Conservation (phyloP, 2,113 vertebrate genomes). For the Alethe castanea region DNA sequence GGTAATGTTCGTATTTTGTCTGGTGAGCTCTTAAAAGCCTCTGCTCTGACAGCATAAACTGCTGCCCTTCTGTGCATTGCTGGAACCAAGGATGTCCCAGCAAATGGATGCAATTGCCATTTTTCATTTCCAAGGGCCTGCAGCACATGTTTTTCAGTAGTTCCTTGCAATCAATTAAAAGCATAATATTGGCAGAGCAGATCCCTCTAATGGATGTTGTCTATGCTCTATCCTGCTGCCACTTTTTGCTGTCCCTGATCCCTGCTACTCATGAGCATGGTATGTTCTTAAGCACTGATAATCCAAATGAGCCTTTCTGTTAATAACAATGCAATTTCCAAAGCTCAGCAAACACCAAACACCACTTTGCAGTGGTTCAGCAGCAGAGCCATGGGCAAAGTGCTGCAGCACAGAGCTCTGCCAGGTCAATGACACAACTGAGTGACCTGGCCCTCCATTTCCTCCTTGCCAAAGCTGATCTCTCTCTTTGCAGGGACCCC, state of each 20-base stretch:
- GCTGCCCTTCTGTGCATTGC: neutral
- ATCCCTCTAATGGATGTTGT: neutral
- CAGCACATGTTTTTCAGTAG: neutral
- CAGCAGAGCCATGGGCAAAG: neutral
- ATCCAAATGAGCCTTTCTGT: neutral
- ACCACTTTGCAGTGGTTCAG: accelerated
- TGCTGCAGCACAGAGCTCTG: neutral
- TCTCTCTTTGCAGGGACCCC: constrained; percentile 78
- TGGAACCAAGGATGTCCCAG: neutral
- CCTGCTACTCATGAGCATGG: accelerated
- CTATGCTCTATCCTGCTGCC: accelerated
- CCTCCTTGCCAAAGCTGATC: neutral
- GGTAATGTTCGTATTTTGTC: accelerated
- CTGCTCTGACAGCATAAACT: neutral
- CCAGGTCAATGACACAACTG: accelerated
- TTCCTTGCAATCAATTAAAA: neutral
- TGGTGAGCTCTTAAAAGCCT: neutral
- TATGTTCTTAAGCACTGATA: neutral
- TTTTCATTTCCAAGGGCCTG: neutral
- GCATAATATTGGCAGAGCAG: accelerated
- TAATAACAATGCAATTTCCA: neutral
- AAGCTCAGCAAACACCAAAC: neutral
- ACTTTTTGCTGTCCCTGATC: neutral
- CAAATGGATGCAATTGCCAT: neutral
- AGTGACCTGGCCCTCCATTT: neutral